Conservation (phyloP, 1,140 invertebrate species). For the Diabrotica undecimpunctata region DNA sequence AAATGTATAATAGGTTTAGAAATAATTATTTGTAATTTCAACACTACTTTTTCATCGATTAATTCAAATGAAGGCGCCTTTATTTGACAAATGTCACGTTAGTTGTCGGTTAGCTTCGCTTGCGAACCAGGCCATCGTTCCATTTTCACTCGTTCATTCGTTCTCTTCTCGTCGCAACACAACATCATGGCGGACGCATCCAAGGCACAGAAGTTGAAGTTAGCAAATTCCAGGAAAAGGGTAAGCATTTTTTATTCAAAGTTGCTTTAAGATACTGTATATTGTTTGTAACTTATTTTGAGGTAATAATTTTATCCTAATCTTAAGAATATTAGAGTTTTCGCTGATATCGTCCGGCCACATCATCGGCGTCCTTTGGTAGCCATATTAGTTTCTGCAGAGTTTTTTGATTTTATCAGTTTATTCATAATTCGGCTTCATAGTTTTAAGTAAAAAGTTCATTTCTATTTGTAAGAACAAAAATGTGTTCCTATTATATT, state of each 20-base stretch:
- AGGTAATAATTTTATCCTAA: background rate
- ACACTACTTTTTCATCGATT: no score
- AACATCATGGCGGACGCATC: constrained; percentile 45
- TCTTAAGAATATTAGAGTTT: background rate
- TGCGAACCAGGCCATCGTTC: no score
- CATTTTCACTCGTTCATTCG: background rate
- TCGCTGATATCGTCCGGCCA: constrained; percentile 12
- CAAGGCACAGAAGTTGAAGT: constrained; percentile 60
- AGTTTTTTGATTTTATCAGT: no score
- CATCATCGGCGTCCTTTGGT: constrained; percentile 18
- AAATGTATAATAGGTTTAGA: no score
- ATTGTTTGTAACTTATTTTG: background rate
- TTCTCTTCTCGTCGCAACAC: background rate
- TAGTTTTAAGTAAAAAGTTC: no score
- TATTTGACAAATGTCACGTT: no score
- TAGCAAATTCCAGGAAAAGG: constrained; percentile 60
- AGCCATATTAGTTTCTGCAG: background rate
- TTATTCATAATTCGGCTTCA: no score
- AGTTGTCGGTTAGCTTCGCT: no score
- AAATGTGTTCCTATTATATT: no score
- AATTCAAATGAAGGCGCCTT: no score
- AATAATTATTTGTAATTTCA: no score
- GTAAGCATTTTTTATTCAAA: constrained; percentile 45
- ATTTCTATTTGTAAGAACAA: no score
- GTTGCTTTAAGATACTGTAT: background rate